A percentile compares a stretch with the other conserved stretches of the same genome.
These are phyloP conservation scores for Centropyge bicolor DNA, from an alignment of 2,797 vertebrate species.

Conservation along the genomic window DNA sequence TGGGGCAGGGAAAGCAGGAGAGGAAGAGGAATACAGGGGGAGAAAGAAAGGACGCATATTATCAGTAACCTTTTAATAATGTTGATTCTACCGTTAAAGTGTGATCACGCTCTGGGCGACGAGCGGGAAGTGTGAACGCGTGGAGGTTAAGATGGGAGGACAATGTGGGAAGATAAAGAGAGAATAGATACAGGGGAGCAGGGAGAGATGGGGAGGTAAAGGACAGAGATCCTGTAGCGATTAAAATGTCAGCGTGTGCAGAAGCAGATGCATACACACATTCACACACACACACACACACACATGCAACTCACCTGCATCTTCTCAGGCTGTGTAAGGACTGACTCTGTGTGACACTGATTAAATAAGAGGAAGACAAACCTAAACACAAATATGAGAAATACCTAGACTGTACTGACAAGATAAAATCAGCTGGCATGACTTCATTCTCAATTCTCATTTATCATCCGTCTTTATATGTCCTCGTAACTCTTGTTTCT, in stretches of 20 bases:
- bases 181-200: constrained; percentile 16
- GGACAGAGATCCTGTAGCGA: constrained; percentile 65
- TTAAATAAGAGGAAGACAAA: constrained; percentile 50
- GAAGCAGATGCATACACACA: constrained; percentile 61
- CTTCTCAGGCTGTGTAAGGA: constrained; percentile 42
- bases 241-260: constrained; percentile 74
- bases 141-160: constrained; percentile 28
- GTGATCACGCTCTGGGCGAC: constrained; percentile 33
- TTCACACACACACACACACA: constrained; percentile 25
- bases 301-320: constrained; percentile 35
- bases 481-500: constrained; percentile 11
- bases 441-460: constrained; percentile 39
- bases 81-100: constrained; percentile 43
- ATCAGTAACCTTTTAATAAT: constrained; percentile 58
- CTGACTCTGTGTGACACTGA: constrained; percentile 47
- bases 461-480: constrained; percentile 33
- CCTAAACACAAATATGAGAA: constrained; percentile 41
- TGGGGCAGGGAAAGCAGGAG: constrained; percentile 36
- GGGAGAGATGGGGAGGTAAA: constrained; percentile 39
- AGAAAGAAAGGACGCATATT: constrained; percentile 39
- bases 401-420: constrained; percentile 33
- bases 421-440: constrained; percentile 34
- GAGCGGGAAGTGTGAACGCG: constrained; percentile 42
- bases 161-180: constrained; percentile 45
- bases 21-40: constrained; percentile 10